Evolutionary conservation across 2,888 invertebrate genomes (phyloP).

Genomic region (Cryptus viduatorius): DNA sequence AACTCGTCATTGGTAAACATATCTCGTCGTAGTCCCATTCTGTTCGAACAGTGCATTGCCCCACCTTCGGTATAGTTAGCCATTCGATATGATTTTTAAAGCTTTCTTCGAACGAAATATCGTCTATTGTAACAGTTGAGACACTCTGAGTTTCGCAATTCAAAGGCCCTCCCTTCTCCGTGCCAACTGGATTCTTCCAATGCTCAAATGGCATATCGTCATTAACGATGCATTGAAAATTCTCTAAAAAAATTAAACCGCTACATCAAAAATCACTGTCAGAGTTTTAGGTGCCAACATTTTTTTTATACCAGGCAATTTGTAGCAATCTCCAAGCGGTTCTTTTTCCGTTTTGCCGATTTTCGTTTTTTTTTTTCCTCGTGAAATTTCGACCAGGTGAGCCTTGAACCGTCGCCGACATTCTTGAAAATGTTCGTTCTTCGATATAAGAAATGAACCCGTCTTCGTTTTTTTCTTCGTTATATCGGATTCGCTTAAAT

Average conservation of each 20-base stretch:
- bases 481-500: neutral
- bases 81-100: neutral
- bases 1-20: constrained; percentile 24
- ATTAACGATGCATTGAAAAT: constrained; percentile 13
- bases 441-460: neutral
- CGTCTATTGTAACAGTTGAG: neutral
- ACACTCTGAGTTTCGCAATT: neutral
- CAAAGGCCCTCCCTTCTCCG: neutral
- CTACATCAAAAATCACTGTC: neutral
- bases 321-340: neutral
- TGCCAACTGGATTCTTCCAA: neutral
- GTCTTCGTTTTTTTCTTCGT: neutral
- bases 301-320: constrained; percentile 6
- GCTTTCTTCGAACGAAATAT: constrained; percentile 18
- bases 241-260: constrained; percentile 17
- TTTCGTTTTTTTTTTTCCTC: neutral
- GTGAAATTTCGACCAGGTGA: neutral
- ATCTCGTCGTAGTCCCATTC: neutral
- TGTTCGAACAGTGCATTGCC: no score
- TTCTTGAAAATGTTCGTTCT: neutral
- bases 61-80: neutral
- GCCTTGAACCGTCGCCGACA: neutral
- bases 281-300: neutral
- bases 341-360: neutral
- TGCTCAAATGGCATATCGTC: neutral